Conservation (phyloP, 2,888 invertebrate species). For the Chaitophorus viminalis region DNA sequence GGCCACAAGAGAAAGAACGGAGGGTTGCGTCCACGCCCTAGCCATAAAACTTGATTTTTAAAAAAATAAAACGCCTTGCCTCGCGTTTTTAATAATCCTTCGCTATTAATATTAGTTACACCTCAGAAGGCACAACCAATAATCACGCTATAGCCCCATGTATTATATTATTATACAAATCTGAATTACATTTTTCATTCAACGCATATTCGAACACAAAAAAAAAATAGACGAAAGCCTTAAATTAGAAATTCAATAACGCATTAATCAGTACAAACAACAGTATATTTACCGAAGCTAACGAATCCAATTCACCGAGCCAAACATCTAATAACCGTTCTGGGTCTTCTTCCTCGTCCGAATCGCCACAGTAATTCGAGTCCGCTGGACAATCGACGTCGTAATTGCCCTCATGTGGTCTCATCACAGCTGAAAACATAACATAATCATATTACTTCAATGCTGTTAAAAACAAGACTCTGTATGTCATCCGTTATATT, state of each 20-base stretch:
- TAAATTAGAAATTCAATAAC: neutral
- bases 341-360: constrained; percentile 71
- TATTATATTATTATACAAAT: neutral
- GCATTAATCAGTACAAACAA: constrained; percentile 64
- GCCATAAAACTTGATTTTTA: neutral
- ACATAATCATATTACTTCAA: neutral
- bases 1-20: neutral
- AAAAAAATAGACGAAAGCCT: neutral
- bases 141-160: constrained; percentile 2
- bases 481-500: neutral
- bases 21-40: constrained; percentile 3
- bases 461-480: neutral
- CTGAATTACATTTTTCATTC: too few relatives aligned
- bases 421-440: constrained; percentile 58
- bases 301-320: constrained; percentile 80
- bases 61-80: constrained; percentile 8
- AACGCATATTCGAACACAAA: neutral
- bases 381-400: constrained; percentile 58
- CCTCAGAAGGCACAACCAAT: neutral
- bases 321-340: constrained; percentile 81
- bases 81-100: neutral
- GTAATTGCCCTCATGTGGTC: constrained; percentile 61
- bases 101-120: constrained; percentile 13
- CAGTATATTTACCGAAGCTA: constrained; percentile 75
- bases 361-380: constrained; percentile 52